phyloP scores from a whole-genome alignment of 2,113 vertebrate genomes.

The Hyaena hyaena region DNA sequence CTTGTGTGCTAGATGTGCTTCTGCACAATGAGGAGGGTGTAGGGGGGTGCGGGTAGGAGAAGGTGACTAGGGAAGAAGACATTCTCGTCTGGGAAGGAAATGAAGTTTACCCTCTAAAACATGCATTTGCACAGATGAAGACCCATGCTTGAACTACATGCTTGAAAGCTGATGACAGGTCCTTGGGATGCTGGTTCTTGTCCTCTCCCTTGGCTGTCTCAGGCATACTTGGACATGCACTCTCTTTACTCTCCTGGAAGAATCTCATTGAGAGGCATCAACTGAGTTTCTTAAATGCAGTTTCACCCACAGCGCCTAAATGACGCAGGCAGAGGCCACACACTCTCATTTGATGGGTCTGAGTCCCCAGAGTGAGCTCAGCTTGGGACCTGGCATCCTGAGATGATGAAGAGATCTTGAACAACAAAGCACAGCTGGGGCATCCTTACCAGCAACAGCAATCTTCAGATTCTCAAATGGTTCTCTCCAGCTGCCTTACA shows the following conservation, averaged over 20 bases:
- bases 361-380: not conserved
- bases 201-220: not conserved
- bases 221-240: not conserved
- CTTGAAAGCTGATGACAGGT: not conserved
- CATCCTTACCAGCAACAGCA: not conserved
- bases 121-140: not conserved
- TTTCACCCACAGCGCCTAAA: constrained; percentile 19
- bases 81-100: not conserved
- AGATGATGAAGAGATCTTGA: constrained; percentile 24
- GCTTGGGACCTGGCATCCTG: constrained; percentile 14
- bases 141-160: not conserved
- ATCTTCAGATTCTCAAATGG: not conserved
- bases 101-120: not conserved
- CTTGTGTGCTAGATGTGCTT: not conserved
- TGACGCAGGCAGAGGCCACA: not conserved
- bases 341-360: not conserved
- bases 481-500: not conserved
- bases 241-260: not conserved
- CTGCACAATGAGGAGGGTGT: not conserved
- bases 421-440: not conserved
- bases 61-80: not conserved
- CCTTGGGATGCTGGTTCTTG: not conserved
- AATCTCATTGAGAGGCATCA: not conserved
- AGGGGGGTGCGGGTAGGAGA: not conserved
- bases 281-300: not conserved